These are phyloP conservation scores for Myotis lucifugus DNA, from an alignment of 2,113 vertebrate genomes.

Conservation along the genomic window DNA sequence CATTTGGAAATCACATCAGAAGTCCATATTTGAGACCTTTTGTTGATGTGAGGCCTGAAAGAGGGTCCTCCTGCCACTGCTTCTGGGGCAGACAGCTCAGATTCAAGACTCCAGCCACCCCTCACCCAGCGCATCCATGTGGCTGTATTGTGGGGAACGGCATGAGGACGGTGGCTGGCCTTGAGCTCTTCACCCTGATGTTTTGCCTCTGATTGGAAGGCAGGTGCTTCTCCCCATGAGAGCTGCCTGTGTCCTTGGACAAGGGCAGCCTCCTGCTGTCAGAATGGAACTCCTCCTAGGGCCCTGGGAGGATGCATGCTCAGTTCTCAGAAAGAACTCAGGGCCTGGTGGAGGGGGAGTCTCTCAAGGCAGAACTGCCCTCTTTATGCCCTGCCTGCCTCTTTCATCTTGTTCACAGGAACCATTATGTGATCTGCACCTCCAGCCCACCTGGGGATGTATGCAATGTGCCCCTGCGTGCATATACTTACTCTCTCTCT, in stretches of 20 bases:
- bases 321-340: neutral
- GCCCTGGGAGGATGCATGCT: neutral
- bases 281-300: neutral
- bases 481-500: neutral
- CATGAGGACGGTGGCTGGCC: neutral
- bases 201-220: neutral
- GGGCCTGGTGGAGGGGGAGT: neutral
- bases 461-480: neutral
- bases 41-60: neutral
- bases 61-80: neutral
- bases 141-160: neutral
- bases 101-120: neutral
- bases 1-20: neutral
- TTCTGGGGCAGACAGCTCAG: neutral
- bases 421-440: neutral
- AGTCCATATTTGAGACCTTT: neutral
- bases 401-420: constrained; percentile 38
- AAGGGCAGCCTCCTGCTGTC: constrained; percentile 54
- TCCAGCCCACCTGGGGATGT: constrained; percentile 5
- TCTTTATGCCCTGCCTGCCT: neutral
- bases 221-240: constrained; percentile 15
- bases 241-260: constrained; percentile 66
- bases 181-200: neutral
- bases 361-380: constrained; percentile 41
- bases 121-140: rapidly evolving